Evolutionary conservation across 2,797 vertebrate species (phyloP).

Genomic region (Ciconia nigra): DNA sequence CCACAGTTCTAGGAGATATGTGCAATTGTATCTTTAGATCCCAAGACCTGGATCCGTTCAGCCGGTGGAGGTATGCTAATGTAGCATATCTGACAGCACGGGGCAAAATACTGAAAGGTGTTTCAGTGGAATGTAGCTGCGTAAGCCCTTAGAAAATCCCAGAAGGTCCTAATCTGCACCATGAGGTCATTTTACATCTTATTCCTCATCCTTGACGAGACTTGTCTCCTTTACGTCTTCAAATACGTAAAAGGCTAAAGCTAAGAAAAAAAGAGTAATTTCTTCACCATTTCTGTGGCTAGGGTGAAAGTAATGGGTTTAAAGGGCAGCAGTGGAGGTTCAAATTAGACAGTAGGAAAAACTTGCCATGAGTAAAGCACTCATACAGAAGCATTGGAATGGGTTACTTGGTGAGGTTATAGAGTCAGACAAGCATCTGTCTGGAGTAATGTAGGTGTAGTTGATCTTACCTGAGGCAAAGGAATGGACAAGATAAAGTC

Average conservation of each 20-base stretch:
- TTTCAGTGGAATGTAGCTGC: background rate
- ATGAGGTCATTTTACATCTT: background rate
- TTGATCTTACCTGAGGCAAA: constrained; percentile 47
- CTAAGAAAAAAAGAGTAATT: background rate
- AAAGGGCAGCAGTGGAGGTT: background rate
- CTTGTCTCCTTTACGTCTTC: background rate
- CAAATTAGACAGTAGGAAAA: background rate
- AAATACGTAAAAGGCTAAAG: background rate
- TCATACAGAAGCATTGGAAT: background rate
- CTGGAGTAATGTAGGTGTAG: background rate
- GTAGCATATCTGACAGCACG: accelerated
- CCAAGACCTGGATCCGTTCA: background rate
- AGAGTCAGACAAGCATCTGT: constrained; percentile 47
- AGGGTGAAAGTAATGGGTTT: background rate
- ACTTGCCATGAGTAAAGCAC: background rate
- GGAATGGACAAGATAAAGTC: constrained; percentile 18
- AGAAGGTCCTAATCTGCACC: background rate
- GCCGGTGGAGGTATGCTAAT: background rate
- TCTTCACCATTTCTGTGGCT: background rate
- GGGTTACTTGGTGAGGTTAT: constrained; percentile 1
- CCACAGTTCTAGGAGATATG: background rate
- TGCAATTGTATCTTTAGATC: background rate
- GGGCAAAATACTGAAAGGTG: background rate
- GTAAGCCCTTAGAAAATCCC: background rate
- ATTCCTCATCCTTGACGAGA: background rate